Evolutionary conservation across 2,797 vertebrate species (phyloP).

Genomic region (Chaetodon trifasciatus): DNA sequence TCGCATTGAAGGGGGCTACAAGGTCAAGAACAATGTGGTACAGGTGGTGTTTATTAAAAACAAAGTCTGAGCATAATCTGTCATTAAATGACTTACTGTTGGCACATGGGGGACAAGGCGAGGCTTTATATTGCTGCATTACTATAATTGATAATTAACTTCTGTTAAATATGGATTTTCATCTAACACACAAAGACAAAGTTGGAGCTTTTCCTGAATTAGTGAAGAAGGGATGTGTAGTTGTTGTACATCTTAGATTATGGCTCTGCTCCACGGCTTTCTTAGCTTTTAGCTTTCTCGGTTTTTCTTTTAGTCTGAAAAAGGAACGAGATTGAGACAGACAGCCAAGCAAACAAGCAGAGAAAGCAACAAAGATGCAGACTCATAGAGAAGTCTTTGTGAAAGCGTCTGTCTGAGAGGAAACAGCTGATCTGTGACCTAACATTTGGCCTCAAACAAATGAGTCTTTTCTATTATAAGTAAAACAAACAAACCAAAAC

Average conservation of each 20-base stretch:
- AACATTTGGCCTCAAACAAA: conserved; percentile 9
- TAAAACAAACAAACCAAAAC: conserved; percentile 13
- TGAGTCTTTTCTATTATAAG: background rate
- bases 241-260: background rate
- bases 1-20: background rate
- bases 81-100: conserved; percentile 3
- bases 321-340: background rate
- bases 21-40: conserved; percentile 4
- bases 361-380: background rate
- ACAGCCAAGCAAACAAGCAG: conserved; percentile 9
- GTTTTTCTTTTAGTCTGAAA: background rate
- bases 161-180: conserved; percentile 14
- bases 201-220: background rate
- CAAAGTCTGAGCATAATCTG: conserved; percentile 12
- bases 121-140: conserved; percentile 1
- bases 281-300: background rate
- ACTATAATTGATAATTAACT: conserved; percentile 2
- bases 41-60: background rate
- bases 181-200: conserved; percentile 21
- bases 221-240: background rate
- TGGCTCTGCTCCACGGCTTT: background rate
- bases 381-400: background rate
- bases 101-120: background rate
- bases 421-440: conserved; percentile 17
- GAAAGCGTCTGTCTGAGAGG: background rate